Evolutionary conservation across 2,797 vertebrate genomes (phyloP).

Genomic region (Siniperca obscura): DNA sequence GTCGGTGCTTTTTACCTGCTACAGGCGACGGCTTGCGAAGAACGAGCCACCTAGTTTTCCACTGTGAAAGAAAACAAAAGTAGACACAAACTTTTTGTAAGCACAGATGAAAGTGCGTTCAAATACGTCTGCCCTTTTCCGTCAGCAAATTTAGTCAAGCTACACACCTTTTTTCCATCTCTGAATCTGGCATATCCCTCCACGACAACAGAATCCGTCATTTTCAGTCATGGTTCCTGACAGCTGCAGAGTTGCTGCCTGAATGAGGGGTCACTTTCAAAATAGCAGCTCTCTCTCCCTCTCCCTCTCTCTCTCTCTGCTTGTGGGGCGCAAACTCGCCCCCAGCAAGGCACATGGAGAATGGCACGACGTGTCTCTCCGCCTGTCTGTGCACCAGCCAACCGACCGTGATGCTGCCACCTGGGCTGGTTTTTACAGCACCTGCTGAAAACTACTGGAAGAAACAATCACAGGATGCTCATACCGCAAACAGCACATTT

Average conservation of each 20-base stretch:
- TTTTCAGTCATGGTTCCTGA: slow-evolving; percentile 98
- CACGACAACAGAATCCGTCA: slow-evolving; percentile 98
- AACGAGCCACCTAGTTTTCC: slow-evolving; percentile 95
- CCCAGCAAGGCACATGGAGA: slow-evolving; percentile 65
- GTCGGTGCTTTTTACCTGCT: slow-evolving; percentile 86
- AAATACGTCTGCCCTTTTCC: not conserved
- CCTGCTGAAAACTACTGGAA: slow-evolving; percentile 39
- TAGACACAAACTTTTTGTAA: slow-evolving; percentile 26
- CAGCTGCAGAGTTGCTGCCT: slow-evolving; percentile 87
- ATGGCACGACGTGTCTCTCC: slow-evolving; percentile 45
- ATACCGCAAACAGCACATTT: not conserved
- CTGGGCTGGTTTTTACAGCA: slow-evolving; percentile 50
- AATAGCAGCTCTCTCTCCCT: slow-evolving; percentile 84
- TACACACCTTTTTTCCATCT: slow-evolving; percentile 94
- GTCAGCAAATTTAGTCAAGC: slow-evolving; percentile 14
- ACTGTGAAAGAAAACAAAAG: slow-evolving; percentile 82
- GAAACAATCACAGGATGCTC: not conserved
- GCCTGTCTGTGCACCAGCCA: slow-evolving; percentile 10
- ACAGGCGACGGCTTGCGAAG: slow-evolving; percentile 97
- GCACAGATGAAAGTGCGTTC: slow-evolving; percentile 11
- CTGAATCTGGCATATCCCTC: slow-evolving; percentile 96
- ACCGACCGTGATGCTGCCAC: slow-evolving; percentile 42
- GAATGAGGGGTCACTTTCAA: slow-evolving; percentile 93
- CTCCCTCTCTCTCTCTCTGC: slow-evolving; percentile 44
- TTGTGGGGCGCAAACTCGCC: slow-evolving; percentile 54